Percentiles rank a stretch among this genome's conserved stretches.
Conservation (phyloP, 2,888 invertebrate genomes). For the Theodoxus fluviatilis region DNA sequence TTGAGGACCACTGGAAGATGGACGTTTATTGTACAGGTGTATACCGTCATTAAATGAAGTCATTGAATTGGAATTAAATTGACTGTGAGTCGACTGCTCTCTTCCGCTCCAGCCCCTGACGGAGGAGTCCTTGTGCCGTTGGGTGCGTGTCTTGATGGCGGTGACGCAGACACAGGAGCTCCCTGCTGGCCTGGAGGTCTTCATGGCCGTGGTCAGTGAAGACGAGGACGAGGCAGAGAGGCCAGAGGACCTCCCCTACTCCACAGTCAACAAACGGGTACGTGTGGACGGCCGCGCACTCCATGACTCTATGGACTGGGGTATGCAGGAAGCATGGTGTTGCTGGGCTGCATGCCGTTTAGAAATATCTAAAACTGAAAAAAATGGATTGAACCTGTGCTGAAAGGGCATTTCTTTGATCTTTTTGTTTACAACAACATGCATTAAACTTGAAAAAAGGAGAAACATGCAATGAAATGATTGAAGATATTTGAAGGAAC, state of each 20-base stretch:
- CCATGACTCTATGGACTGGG: too few species aligned
- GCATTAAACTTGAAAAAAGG: neutral
- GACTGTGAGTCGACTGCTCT: too few species aligned
- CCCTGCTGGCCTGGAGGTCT: conserved; percentile 51
- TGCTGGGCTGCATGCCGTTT: too few species aligned
- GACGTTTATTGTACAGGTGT: too few species aligned
- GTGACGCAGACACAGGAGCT: conserved; percentile 44
- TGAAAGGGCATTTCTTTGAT: neutral
- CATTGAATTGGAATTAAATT: too few species aligned
- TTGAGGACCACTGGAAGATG: too few species aligned
- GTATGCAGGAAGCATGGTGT: too few species aligned
- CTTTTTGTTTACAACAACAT: neutral
- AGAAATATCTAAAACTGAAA: neutral
- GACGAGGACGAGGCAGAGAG: conserved; percentile 30
- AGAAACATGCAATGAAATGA: too few species aligned
- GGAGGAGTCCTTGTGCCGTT: conserved; percentile 47
- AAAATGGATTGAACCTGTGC: neutral
- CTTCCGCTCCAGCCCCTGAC: conserved; percentile 40
- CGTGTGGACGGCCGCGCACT: conserved; percentile 1
- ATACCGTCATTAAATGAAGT: too few species aligned
- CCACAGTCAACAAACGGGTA: conserved; percentile 33
- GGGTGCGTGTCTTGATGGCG: conserved; percentile 50
- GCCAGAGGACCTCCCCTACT: conserved; percentile 28
- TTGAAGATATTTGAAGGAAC: too few species aligned
- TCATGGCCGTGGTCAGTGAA: conserved; percentile 41